phyloP scores from a whole-genome alignment of 2,797 vertebrate species.

The Protosalanx chinensis region DNA sequence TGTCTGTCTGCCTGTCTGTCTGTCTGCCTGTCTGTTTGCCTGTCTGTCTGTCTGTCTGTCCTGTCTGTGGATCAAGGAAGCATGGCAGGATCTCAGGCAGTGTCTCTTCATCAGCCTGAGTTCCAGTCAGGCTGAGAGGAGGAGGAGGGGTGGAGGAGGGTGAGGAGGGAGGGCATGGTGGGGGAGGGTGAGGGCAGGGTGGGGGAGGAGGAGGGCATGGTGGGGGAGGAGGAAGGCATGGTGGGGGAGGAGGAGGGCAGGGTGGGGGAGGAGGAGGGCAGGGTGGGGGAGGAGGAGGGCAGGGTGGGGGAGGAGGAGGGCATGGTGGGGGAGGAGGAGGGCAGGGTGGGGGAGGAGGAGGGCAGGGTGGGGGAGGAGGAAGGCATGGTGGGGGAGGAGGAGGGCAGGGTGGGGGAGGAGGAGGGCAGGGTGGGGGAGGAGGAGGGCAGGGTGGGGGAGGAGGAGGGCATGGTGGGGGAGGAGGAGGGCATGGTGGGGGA shows the following conservation, averaged over 20 bases:
- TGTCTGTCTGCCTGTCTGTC: not conserved
- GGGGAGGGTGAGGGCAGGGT: not conserved
- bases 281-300: slow-evolving; percentile 27
- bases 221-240: not conserved
- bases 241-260: not conserved
- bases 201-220: not conserved
- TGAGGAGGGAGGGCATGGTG: not conserved
- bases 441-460: not conserved
- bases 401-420: not conserved
- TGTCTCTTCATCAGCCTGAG: not conserved
- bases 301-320: too few relatives aligned
- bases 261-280: not conserved
- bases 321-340: slow-evolving; percentile 19
- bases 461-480: not conserved
- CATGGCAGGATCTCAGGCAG: too few relatives aligned
- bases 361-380: not conserved
- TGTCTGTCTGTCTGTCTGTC: too few relatives aligned
- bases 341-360: not conserved
- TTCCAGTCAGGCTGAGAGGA: not conserved
- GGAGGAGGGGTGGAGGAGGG: not conserved
- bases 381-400: not conserved
- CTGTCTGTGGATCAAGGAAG: too few relatives aligned
- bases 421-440: not conserved
- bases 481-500: not conserved
- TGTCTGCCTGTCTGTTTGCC: too few relatives aligned